Evolutionary conservation across 30 jellyfish, hydroid and myxozoan genomes (phyloP).

Genomic region (Aurelia sp.): DNA sequence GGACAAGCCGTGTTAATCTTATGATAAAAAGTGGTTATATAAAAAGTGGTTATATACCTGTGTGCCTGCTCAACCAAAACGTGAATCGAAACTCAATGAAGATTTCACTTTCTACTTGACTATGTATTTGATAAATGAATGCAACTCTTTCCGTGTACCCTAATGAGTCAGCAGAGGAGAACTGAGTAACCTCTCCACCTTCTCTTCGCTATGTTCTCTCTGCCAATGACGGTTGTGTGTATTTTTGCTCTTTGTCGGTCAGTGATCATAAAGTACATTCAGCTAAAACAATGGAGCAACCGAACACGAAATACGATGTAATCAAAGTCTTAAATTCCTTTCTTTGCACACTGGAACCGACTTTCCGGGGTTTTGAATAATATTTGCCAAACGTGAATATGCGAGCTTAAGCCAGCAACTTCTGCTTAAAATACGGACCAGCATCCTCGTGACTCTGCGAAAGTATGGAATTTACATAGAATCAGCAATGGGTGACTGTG

Average conservation of each 20-base stretch:
- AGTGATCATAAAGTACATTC: slow-evolving; percentile 42
- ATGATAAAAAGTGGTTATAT: too few relatives aligned
- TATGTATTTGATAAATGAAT: too few relatives aligned
- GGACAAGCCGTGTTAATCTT: too few relatives aligned
- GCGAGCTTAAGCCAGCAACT: slow-evolving; percentile 12
- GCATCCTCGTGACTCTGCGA: background rate
- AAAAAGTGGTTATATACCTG: too few relatives aligned
- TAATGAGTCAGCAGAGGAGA: too few relatives aligned
- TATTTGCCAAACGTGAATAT: slow-evolving; percentile 58
- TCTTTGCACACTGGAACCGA: slow-evolving; percentile 74
- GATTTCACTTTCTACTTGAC: too few relatives aligned
- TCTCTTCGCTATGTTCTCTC: slow-evolving; percentile 23
- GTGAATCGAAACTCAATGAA: too few relatives aligned
- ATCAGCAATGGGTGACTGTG: too few relatives aligned
- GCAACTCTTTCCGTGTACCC: too few relatives aligned
- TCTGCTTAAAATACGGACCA: slow-evolving; percentile 44
- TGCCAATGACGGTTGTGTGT: slow-evolving; percentile 40
- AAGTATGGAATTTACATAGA: too few relatives aligned
- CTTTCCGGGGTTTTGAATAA: slow-evolving; percentile 81
- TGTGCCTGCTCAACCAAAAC: too few relatives aligned
- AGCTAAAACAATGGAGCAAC: slow-evolving; percentile 51
- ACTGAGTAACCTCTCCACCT: too few relatives aligned
- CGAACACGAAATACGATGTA: slow-evolving; percentile 61
- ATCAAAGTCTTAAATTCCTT: slow-evolving; percentile 58
- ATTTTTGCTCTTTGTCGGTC: slow-evolving; percentile 55